These are phyloP conservation scores for Axea sp. DNA, from an alignment of 2,888 invertebrate genomes.

Conservation along the genomic window DNA sequence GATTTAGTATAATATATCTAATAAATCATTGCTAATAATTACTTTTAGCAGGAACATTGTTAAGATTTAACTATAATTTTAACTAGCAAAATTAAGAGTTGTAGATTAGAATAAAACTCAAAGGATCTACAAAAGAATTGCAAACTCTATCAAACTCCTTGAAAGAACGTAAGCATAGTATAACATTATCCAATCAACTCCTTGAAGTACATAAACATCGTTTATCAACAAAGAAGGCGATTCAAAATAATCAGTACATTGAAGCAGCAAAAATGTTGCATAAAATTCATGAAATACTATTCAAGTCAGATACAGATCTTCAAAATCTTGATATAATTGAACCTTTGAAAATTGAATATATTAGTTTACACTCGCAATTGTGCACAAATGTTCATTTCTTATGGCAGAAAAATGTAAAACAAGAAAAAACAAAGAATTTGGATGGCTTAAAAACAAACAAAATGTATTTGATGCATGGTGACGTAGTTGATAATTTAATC, in stretches of 20 bases:
- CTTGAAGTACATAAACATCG: constrained; percentile 78
- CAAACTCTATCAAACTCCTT: constrained; percentile 81
- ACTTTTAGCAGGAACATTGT: too few relatives aligned
- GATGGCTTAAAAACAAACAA: constrained; percentile 15
- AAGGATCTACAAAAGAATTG: constrained; percentile 83
- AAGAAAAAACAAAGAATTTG: constrained; percentile 67
- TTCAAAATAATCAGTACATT: constrained; percentile 74
- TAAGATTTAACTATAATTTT: too few relatives aligned
- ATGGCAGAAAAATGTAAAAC: constrained; percentile 81
- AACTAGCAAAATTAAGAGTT: too few relatives aligned
- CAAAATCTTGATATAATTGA: constrained; percentile 81
- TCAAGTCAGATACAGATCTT: constrained; percentile 80
- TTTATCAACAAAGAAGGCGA: constrained; percentile 73
- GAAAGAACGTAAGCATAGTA: constrained; percentile 81
- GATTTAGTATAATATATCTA: too few relatives aligned
- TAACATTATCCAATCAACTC: constrained; percentile 80
- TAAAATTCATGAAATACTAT: constrained; percentile 79
- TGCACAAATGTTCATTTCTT: constrained; percentile 79
- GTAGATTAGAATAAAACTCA: constrained; percentile 82
- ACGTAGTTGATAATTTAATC: constrained; percentile 76
- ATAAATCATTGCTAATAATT: too few relatives aligned
- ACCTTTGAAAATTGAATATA: constrained; percentile 80
- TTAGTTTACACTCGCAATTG: constrained; percentile 79
- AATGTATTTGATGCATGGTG: constrained; percentile 60
- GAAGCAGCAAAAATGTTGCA: constrained; percentile 81